A percentile compares a stretch with the other conserved stretches of the same genome.
phyloP scores from a whole-genome alignment of 1,140 invertebrate species.

The Drosophila mayri region DNA sequence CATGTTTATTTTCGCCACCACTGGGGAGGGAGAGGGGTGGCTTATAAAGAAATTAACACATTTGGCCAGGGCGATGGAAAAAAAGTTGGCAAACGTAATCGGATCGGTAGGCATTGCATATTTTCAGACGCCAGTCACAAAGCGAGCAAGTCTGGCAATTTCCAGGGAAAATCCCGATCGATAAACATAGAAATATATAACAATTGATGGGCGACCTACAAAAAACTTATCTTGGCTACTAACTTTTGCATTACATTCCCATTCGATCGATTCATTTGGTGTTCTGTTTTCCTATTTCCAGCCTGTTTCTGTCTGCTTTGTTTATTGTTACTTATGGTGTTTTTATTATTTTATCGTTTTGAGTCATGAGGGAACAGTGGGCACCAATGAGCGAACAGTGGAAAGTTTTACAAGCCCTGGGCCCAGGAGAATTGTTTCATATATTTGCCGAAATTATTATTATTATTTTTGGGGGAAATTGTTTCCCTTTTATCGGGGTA shows the following conservation, averaged over 20 bases:
- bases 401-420: slow-evolving; percentile 7
- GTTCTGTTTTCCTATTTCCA: slow-evolving; percentile 32
- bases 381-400: not conserved
- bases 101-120: slow-evolving; percentile 49
- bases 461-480: not conserved
- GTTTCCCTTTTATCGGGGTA: no score
- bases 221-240: slow-evolving; percentile 32
- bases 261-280: slow-evolving; percentile 52
- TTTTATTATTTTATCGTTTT: slow-evolving; percentile 36
- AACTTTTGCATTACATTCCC: slow-evolving; percentile 61
- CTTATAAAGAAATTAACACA: slow-evolving; percentile 71
- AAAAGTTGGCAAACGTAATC: slow-evolving; percentile 47
- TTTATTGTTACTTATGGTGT: slow-evolving; percentile 48
- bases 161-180: slow-evolving; percentile 32
- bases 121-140: slow-evolving; percentile 52
- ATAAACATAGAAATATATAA: slow-evolving; percentile 37
- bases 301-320: slow-evolving; percentile 34
- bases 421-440: slow-evolving; percentile 1
- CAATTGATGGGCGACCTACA: slow-evolving; percentile 14
- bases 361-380: slow-evolving; percentile 45
- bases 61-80: slow-evolving; percentile 43
- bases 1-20: slow-evolving; percentile 45
- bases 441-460: slow-evolving; percentile 35
- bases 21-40: not conserved
- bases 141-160: slow-evolving; percentile 26